A percentile compares a stretch with the other conserved stretches of the same genome.
These are phyloP conservation scores for Pyxicephalus adspersus DNA, from an alignment of 2,113 vertebrate genomes.

Conservation along the genomic window DNA sequence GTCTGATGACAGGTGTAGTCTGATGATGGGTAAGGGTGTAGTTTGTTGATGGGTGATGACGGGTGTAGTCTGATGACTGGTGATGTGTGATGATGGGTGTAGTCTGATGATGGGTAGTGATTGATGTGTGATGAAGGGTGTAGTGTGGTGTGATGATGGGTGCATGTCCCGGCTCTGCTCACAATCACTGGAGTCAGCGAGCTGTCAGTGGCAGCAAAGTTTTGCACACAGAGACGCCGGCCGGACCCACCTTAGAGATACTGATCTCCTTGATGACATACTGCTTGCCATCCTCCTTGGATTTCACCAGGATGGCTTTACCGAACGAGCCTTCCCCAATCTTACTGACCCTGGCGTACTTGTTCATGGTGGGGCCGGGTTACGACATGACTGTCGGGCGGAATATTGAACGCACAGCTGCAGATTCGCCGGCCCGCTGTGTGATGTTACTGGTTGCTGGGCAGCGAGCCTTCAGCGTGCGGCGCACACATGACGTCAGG, in stretches of 20 bases:
- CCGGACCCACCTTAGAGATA: conserved; percentile 85
- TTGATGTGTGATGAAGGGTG: too few relatives aligned
- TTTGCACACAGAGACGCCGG: background rate
- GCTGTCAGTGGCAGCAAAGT: too few relatives aligned
- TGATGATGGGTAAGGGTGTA: too few relatives aligned
- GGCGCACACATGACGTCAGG: conserved; percentile 43
- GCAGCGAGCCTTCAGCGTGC: conserved; percentile 18
- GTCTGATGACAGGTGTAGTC: too few relatives aligned
- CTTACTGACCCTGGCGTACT: conserved; percentile 89
- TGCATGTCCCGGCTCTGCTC: too few relatives aligned
- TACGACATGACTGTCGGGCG: conserved; percentile 11
- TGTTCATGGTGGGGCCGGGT: conserved; percentile 82
- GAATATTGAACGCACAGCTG: too few relatives aligned
- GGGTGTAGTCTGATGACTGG: too few relatives aligned
- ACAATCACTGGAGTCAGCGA: too few relatives aligned
- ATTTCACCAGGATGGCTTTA: conserved; percentile 92
- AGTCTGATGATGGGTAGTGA: too few relatives aligned
- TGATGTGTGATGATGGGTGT: too few relatives aligned
- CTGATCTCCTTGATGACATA: conserved; percentile 98
- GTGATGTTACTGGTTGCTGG: conserved; percentile 53
- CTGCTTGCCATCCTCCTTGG: conserved; percentile 85
- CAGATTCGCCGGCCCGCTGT: background rate
- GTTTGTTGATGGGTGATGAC: too few relatives aligned
- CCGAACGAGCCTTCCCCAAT: conserved; percentile 98
- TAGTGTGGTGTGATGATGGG: too few relatives aligned